Evolutionary conservation across 1,140 invertebrate species (phyloP).

Genomic region (Homarus americanus): DNA sequence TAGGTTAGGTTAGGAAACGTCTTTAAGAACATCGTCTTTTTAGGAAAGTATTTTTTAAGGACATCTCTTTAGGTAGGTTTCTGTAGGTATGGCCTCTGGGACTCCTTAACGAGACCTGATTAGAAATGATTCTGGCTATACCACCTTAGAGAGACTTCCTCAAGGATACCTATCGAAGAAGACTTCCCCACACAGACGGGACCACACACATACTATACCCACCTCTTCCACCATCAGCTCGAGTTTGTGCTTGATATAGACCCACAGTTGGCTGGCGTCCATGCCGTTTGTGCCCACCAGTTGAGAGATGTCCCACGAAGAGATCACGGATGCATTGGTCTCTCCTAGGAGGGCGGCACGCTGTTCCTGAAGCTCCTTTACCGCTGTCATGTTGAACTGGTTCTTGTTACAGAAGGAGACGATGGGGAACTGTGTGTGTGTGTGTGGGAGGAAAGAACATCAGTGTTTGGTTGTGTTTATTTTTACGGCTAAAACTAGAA

Average conservation of each 20-base stretch:
- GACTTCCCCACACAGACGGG: too few relatives aligned
- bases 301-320: conserved; percentile 1
- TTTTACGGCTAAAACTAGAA: too few relatives aligned
- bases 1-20: too few relatives aligned
- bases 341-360: background rate
- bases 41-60: too few relatives aligned
- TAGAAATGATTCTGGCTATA: too few relatives aligned
- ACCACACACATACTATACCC: too few relatives aligned
- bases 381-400: conserved; percentile 70
- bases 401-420: conserved; percentile 76
- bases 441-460: background rate
- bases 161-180: too few relatives aligned
- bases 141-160: too few relatives aligned
- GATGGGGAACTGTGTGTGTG: conserved; percentile 75
- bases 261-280: conserved; percentile 21
- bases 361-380: conserved; percentile 25
- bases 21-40: too few relatives aligned
- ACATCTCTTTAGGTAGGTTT: too few relatives aligned
- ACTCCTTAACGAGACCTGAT: too few relatives aligned
- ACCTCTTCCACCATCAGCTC: conserved; percentile 49
- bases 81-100: too few relatives aligned
- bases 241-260: background rate
- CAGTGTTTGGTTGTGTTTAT: background rate
- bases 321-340: background rate
- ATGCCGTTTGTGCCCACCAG: conserved; percentile 3